These are phyloP conservation scores for Lepidurus arcticus DNA, from an alignment of 1,140 invertebrate genomes.

Conservation along the genomic window DNA sequence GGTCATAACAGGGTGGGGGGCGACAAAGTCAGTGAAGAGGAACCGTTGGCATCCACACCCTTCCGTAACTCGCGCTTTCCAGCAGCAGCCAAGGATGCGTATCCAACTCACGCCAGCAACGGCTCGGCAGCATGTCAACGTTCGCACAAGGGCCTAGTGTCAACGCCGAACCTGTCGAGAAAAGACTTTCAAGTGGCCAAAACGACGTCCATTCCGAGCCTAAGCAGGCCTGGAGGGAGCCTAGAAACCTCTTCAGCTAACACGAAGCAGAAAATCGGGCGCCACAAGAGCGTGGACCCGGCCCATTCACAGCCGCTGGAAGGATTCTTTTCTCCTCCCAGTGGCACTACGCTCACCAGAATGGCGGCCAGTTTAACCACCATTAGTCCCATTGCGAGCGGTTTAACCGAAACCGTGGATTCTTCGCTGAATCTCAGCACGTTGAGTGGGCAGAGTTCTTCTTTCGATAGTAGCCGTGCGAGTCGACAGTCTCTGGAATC, in stretches of 20 bases:
- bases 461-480: neutral
- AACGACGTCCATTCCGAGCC: neutral
- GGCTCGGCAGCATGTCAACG: neutral
- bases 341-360: neutral
- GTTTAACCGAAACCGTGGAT: neutral
- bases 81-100: neutral
- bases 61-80: neutral
- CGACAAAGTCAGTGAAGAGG: neutral
- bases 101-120: neutral
- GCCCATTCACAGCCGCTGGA: neutral
- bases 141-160: neutral
- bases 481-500: neutral
- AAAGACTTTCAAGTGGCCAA: neutral
- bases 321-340: neutral
- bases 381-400: neutral
- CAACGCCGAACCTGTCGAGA: neutral
- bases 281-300: neutral
- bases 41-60: neutral
- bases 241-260: neutral
- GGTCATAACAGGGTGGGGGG: neutral
- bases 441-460: neutral
- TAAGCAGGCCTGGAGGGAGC: too few species aligned
- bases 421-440: neutral
- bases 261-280: neutral
- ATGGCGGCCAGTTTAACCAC: neutral